phyloP scores from a whole-genome alignment of 2,113 vertebrate genomes.

The Chrysochloris asiatica region DNA sequence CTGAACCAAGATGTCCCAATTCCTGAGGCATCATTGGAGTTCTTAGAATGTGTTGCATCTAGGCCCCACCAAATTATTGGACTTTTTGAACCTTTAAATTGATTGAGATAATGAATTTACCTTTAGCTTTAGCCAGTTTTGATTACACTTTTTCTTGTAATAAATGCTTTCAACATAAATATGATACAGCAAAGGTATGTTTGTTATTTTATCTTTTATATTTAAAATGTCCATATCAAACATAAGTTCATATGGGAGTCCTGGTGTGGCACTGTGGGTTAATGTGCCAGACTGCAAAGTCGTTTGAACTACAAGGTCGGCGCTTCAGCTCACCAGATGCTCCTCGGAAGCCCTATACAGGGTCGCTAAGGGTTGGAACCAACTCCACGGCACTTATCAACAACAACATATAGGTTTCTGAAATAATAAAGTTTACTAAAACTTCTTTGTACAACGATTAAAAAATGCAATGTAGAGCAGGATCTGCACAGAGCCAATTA shows the following conservation, averaged over 20 bases:
- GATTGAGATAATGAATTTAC: background rate
- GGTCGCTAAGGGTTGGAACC: too few species aligned
- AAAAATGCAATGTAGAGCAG: accelerated
- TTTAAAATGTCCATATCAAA: too few species aligned
- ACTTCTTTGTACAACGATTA: background rate
- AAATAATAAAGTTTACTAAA: background rate
- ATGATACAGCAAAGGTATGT: background rate
- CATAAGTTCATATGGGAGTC: too few species aligned
- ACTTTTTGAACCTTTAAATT: background rate
- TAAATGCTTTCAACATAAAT: background rate
- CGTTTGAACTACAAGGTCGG: too few species aligned
- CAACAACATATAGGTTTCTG: too few species aligned
- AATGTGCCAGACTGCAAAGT: too few species aligned
- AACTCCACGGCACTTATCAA: too few species aligned
- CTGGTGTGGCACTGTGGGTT: too few species aligned
- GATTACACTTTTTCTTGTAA: background rate
- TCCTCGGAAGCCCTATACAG: too few species aligned
- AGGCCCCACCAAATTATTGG: background rate
- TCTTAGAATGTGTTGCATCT: background rate
- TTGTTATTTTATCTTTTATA: background rate
- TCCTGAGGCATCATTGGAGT: background rate
- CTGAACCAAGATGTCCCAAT: accelerated
- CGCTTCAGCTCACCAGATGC: too few species aligned
- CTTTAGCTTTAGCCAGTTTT: background rate
- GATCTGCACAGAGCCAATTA: background rate